These are phyloP conservation scores for Tetragnatha montana DNA, from an alignment of 2,888 invertebrate genomes.

Conservation along the genomic window DNA sequence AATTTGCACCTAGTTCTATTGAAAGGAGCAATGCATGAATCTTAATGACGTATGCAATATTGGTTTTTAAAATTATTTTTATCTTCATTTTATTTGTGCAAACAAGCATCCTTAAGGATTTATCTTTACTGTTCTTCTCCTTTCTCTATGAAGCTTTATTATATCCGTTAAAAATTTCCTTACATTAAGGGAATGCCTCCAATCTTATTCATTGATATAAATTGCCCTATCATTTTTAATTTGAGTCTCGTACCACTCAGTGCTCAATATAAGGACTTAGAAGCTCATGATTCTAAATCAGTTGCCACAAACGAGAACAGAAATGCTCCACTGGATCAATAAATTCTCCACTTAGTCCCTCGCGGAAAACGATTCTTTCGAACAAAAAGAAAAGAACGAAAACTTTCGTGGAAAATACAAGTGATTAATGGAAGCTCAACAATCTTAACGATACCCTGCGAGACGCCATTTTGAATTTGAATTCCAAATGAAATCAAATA, in stretches of 20 bases:
- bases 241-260: not conserved
- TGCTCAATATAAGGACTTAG: slow-evolving; percentile 18
- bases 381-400: slow-evolving; percentile 7
- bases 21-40: no score
- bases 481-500: slow-evolving; percentile 40
- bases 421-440: slow-evolving; percentile 38
- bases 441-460: slow-evolving; percentile 28
- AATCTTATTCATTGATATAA: not conserved
- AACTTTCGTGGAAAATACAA: slow-evolving; percentile 18
- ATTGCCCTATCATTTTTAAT: not conserved
- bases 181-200: not conserved
- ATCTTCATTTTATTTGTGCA: no score
- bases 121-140: no score
- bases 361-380: slow-evolving; percentile 40
- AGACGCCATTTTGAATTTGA: slow-evolving; percentile 25
- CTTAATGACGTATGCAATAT: no score
- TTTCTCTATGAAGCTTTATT: no score
- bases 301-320: slow-evolving; percentile 9
- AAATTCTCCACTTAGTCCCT: slow-evolving; percentile 30
- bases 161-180: not conserved
- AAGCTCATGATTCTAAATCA: slow-evolving; percentile 2
- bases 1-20: no score
- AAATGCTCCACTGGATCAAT: slow-evolving; percentile 35
- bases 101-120: no score
- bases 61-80: no score